Base-by-base conservation (phyloP, 2,797 vertebrate genomes). In the Phoxinus dragarum region DNA sequence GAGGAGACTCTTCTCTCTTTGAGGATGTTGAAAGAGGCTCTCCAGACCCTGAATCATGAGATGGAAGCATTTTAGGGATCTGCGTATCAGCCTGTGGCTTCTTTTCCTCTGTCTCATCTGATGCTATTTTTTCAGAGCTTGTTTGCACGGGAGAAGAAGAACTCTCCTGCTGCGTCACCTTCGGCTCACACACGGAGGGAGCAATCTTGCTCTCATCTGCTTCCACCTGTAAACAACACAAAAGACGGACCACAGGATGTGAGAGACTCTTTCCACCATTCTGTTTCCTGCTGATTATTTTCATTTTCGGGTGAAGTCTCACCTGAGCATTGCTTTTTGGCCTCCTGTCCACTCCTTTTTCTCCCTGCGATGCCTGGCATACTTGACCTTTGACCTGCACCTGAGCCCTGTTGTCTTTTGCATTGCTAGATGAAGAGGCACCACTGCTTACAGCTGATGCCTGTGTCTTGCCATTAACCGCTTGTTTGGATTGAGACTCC, bases 261-360 rank as follows among this genome's bases (percentile, higher is more conserved):
- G 42, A 74, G n/a, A 61, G 23, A 40, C 16, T 31, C 16, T 44
- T 47, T 34, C 19, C 40, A 79, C 38, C 17, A 14, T 56, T 44
- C 19, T 59, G 14, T 42, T 34, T n/a, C 21, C 74, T 23, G 38
- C 36, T 21, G 56, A 73, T 23, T 19, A 36, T 56, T 54, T 83
- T 49, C 2, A 64, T 6, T 66, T 36, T 38, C 3, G 21, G 1
- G 31, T 36, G 6, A 38, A 54, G 27, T 66, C 14, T 34, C 64
- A 34, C 95, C 95, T 93, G 93, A 91, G 89, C 54, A 86, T 71
- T 87, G 78, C 23, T 88, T 76, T 84, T 87, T 21, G 54, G 64
- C 34, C 72, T 87, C 34, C 17, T 86, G 40, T 86, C 88, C 23
- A 69, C 64, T 19, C 16, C 73, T 1, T 66, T 76, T n/a, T 76